These are phyloP conservation scores for Dascillus cervinus DNA, from an alignment of 2,888 invertebrate species.

Conservation along the genomic window DNA sequence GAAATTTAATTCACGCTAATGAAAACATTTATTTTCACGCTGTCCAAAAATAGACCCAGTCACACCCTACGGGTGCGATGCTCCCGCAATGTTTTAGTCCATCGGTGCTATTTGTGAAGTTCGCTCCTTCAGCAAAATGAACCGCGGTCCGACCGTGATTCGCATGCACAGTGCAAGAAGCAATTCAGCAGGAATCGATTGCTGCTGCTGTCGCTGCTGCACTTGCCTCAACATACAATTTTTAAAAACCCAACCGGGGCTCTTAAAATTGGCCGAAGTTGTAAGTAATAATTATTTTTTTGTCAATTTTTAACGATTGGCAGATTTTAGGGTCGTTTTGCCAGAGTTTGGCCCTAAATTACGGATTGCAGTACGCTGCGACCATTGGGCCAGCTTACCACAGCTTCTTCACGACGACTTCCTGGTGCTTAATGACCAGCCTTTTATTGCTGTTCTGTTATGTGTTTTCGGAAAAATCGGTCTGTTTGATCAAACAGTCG, in stretches of 20 bases:
- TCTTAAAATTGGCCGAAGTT: slow-evolving; percentile 68
- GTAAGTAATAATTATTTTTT: slow-evolving; percentile 45
- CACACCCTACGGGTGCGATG: slow-evolving; percentile 9
- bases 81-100: slow-evolving; percentile 9
- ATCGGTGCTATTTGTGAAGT: background rate
- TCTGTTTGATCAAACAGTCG: slow-evolving; percentile 67
- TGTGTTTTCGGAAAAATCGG: slow-evolving; percentile 69
- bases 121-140: slow-evolving; percentile 23
- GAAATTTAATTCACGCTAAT: too few species aligned
- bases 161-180: slow-evolving; percentile 30
- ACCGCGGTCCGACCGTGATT: slow-evolving; percentile 47
- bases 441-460: slow-evolving; percentile 68
- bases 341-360: slow-evolving; percentile 71
- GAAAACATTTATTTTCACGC: too few species aligned
- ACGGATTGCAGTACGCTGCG: slow-evolving; percentile 64
- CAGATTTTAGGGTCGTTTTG: slow-evolving; percentile 75
- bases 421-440: slow-evolving; percentile 73
- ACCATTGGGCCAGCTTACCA: slow-evolving; percentile 73
- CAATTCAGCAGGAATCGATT: slow-evolving; percentile 49
- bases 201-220: slow-evolving; percentile 70
- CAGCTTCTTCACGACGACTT: slow-evolving; percentile 71
- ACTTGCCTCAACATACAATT: slow-evolving; percentile 74
- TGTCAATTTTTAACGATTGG: too few species aligned
- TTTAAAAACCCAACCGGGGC: slow-evolving; percentile 62
- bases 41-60: slow-evolving; percentile 12